Evolutionary conservation across 2,888 invertebrate species (phyloP), one percentile per base, ranked within the genome.

Genomic region (Saturnia pavonia): DNA sequence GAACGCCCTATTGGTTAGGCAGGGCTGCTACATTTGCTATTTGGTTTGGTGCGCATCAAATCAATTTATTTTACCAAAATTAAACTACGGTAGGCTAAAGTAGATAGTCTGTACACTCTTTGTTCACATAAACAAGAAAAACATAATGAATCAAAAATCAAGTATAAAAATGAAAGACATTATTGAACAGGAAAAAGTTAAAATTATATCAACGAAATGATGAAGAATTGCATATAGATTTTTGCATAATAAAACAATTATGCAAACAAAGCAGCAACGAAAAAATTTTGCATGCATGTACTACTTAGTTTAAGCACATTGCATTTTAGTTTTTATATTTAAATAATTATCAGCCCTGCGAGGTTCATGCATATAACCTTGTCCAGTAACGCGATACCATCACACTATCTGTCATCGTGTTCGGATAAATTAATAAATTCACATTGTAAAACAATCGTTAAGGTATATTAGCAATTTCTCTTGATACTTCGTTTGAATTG

Each of bases 351-450:
- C 73, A 72, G 34, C 71, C 69, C 71, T 73, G 34, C 66, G 27
- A n/a, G 48, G 9, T 70, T 69, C 66, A 51, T 67, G 57, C 68
- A 66, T 54, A 67, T 57, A 71, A 67, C 72, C 70, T 51, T 70
- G 72, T 70, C 74, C 75, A 70, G 80, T 77, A 78, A 80, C 73
- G 22, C 70, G 81, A 81, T 83, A 83, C 72, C 75, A 79, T 80
- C 78, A 70, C 67, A 65, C 77, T 73, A 83, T 83, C 80, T 80
- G 78, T 84, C 83, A 81, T 78, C 75, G 74, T 70, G 70, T 74
- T 75, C 71, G 75, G 73, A 75, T 78, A 74, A 73, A 78, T 76
- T 77, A 77, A 76, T 78, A 75, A 75, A 77, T 76, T 71, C 70
- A 71, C 70, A 70, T 72, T 71, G 70, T 71, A 71, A 68, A 69